These are phyloP conservation scores for Pachyrhynchus sulphureomaculatus DNA, from an alignment of 1,140 invertebrate genomes.

Conservation along the genomic window DNA sequence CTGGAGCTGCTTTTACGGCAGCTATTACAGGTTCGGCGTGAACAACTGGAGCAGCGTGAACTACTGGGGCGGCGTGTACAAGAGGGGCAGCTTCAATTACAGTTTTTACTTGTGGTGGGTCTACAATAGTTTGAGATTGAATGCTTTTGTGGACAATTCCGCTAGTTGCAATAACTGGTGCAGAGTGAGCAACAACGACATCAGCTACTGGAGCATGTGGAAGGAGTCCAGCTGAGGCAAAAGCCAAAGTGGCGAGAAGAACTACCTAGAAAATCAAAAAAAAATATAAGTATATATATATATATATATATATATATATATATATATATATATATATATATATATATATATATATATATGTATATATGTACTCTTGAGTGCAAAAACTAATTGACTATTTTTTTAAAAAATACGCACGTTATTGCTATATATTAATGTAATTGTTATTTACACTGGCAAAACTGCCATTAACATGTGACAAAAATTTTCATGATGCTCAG, in stretches of 20 bases:
- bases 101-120: slow-evolving; percentile 50
- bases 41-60: slow-evolving; percentile 56
- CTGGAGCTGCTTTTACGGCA: slow-evolving; percentile 13
- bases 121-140: slow-evolving; percentile 52
- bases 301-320: too few species aligned
- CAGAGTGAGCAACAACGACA: slow-evolving; percentile 51
- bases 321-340: too few species aligned
- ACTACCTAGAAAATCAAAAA: slow-evolving; percentile 49
- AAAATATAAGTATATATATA: background rate
- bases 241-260: slow-evolving; percentile 57
- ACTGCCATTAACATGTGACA: too few species aligned
- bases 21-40: slow-evolving; percentile 8
- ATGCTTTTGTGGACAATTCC: slow-evolving; percentile 34
- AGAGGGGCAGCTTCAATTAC: slow-evolving; percentile 49
- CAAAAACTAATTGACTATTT: background rate
- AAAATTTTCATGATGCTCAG: too few species aligned
- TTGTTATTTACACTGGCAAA: too few species aligned
- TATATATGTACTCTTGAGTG: too few species aligned
- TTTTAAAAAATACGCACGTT: background rate
- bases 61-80: slow-evolving; percentile 50
- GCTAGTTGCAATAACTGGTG: slow-evolving; percentile 48
- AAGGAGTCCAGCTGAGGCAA: slow-evolving; percentile 55
- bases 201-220: slow-evolving; percentile 49
- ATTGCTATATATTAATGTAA: too few species aligned
- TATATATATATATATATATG: too few species aligned